A percentile compares a stretch with the other conserved stretches of the same genome.
Conservation (phyloP, 2,113 vertebrate species). For the Dipodomys stephensi region DNA sequence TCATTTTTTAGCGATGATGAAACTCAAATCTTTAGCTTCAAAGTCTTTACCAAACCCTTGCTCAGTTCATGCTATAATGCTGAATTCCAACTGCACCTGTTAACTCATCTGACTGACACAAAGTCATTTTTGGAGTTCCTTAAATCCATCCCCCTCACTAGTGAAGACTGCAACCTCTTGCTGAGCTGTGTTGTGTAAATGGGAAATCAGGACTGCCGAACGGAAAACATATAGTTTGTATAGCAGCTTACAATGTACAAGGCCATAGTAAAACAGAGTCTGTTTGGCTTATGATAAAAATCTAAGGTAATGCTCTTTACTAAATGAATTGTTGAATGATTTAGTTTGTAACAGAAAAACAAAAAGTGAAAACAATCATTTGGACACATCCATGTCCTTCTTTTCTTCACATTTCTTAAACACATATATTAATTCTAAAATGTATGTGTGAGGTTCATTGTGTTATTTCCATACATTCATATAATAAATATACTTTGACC, state of each 20-base stretch:
- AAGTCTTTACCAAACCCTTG: slow-evolving; percentile 42
- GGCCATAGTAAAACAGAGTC: slow-evolving; percentile 36
- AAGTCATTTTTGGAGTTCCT: neutral
- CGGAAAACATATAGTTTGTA: slow-evolving; percentile 54
- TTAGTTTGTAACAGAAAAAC: slow-evolving; percentile 57
- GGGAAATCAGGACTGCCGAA: slow-evolving; percentile 44
- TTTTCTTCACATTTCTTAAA: neutral
- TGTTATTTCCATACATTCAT: too few relatives aligned
- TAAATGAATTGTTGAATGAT: slow-evolving; percentile 68
- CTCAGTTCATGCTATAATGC: slow-evolving; percentile 2
- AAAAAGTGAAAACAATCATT: slow-evolving; percentile 45
- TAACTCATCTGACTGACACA: slow-evolving; percentile 36
- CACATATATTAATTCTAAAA: too few relatives aligned
- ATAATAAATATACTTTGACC: too few relatives aligned
- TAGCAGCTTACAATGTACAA: neutral
- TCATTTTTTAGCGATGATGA: slow-evolving; percentile 33
- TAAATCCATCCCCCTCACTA: neutral
- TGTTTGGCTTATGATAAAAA: slow-evolving; percentile 45
- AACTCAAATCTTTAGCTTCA: slow-evolving; percentile 52
- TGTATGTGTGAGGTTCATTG: too few relatives aligned
- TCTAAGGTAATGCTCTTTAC: slow-evolving; percentile 6
- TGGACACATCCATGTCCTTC: slow-evolving; percentile 41
- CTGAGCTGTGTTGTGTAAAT: neutral
- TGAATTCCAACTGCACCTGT: slow-evolving; percentile 45
- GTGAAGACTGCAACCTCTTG: neutral